A percentile compares a stretch with the other conserved stretches of the same genome.
Conservation (phyloP, 2,888 invertebrate genomes). For the Poecilus cupreus region DNA sequence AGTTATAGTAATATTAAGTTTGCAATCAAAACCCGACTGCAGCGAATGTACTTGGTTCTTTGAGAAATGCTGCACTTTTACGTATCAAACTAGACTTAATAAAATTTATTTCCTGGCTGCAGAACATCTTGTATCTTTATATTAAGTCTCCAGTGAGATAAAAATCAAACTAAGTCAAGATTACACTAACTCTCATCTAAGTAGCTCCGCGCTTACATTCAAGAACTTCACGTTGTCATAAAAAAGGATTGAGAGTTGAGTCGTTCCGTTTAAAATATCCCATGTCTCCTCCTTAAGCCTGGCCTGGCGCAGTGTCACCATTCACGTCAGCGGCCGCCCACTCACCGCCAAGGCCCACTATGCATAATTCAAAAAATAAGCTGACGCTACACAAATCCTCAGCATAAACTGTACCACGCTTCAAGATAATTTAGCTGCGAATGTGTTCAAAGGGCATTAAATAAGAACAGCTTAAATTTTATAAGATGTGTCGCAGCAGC, state of each 20-base stretch:
- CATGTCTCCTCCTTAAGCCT: constrained; percentile 24
- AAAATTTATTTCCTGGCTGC: background rate
- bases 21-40: too few relatives aligned
- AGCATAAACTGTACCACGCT: constrained; percentile 48
- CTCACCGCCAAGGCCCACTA: constrained; percentile 42
- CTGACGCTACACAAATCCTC: constrained; percentile 58
- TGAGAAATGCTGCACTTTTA: too few relatives aligned
- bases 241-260: constrained; percentile 35
- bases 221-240: constrained; percentile 9
- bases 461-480: constrained; percentile 59
- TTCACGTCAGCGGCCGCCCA: background rate
- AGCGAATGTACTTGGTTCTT: too few relatives aligned
- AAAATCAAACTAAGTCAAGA: constrained; percentile 5
- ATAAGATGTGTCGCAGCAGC: constrained; percentile 36
- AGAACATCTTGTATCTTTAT: background rate
- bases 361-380: constrained; percentile 60
- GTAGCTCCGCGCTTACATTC: background rate
- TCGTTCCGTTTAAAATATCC: constrained; percentile 42
- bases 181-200: constrained; percentile 9
- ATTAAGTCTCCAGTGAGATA: background rate
- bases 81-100: too few relatives aligned
- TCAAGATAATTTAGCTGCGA: constrained; percentile 57
- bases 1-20: too few relatives aligned
- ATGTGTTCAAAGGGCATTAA: constrained; percentile 58
- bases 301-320: constrained; percentile 10